Base-by-base conservation (phyloP, 2,797 vertebrate genomes). In the Pipistrellus pipistrellus region DNA sequence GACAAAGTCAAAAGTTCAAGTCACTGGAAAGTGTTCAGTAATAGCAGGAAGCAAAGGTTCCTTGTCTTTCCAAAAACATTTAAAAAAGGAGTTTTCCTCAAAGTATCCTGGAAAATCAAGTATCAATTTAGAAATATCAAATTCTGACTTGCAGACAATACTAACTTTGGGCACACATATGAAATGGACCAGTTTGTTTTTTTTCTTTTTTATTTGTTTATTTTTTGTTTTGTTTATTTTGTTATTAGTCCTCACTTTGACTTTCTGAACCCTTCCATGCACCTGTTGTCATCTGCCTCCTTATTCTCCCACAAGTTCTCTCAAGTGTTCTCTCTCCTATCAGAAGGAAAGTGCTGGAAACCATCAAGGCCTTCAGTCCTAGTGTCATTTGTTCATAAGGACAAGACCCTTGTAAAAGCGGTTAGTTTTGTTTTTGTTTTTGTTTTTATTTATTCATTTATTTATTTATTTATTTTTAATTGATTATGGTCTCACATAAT, bases 21-120 rank as follows among this genome's bases (percentile, higher is more conserved):
- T 81, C n/a, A 41, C 18, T 90, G 32, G 30, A 88, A 90, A 75
- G 35, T 35, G 25, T 41, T 85, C 85, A 84, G n/a, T 68, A 64
- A 84, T 59, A 64, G 8, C 14, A 85, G 46, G 59, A 92, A 84
- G 13, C 4, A 62, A 44, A 69, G 17, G 13, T 51, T 13, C 15
- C 53, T 62, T 46, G 64, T 85, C 38, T 82, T 81, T 91, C 27
- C n/a, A 88, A 57, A 21, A 76, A 68, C 8, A 4, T 41, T 87
- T 88, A 25, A 64, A 75, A 81, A 92, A 69, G 23, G 9, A 57
- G n/a, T 85, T 82, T 57, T 18, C n/a, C 18, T 71, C 62, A 75
- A 84, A 85, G 44, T 21, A 64, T 75, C 13, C 17, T 55, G 25
- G 12, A 66, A 89, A 77, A 48, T 41, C 9, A 9, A 82, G 20